Evolutionary conservation across 2,888 invertebrate species (phyloP).

Genomic region (Cataglyphis livida): DNA sequence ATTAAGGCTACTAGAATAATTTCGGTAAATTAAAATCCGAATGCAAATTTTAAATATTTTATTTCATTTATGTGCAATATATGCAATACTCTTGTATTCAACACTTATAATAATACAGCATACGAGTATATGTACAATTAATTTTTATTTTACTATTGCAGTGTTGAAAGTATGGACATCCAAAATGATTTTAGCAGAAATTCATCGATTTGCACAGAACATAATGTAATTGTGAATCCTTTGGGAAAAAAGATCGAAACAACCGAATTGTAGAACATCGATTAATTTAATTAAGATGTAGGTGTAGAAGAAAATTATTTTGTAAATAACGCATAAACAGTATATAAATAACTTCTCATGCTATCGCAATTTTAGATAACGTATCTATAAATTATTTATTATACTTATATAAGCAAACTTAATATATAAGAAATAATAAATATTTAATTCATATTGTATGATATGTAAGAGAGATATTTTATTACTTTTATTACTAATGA

Average conservation of each 20-base stretch:
- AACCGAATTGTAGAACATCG: slow-evolving; percentile 77
- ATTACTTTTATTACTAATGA: slow-evolving; percentile 12
- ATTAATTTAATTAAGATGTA: slow-evolving; percentile 9
- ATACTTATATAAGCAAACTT: neutral
- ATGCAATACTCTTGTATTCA: neutral
- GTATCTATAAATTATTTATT: slow-evolving; percentile 46
- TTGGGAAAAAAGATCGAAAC: slow-evolving; percentile 84
- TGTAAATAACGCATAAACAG: slow-evolving; percentile 63
- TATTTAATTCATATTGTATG: slow-evolving; percentile 16
- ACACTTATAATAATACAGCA: neutral
- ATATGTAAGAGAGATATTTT: neutral
- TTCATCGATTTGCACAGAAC: slow-evolving; percentile 74
- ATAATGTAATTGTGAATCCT: slow-evolving; percentile 81
- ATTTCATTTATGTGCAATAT: neutral
- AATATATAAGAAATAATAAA: neutral
- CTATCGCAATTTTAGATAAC: slow-evolving; percentile 19
- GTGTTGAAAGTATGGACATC: slow-evolving; percentile 82
- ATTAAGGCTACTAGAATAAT: neutral
- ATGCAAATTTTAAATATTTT: neutral
- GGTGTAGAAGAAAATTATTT: slow-evolving; percentile 21
- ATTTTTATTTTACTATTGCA: slow-evolving; percentile 62
- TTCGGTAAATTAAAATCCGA: neutral
- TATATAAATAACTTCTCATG: slow-evolving; percentile 56
- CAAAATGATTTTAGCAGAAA: slow-evolving; percentile 84
- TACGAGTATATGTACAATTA: neutral